Base-by-base conservation (phyloP, 2,888 invertebrate species). In the Cecidostiba fungosa region DNA sequence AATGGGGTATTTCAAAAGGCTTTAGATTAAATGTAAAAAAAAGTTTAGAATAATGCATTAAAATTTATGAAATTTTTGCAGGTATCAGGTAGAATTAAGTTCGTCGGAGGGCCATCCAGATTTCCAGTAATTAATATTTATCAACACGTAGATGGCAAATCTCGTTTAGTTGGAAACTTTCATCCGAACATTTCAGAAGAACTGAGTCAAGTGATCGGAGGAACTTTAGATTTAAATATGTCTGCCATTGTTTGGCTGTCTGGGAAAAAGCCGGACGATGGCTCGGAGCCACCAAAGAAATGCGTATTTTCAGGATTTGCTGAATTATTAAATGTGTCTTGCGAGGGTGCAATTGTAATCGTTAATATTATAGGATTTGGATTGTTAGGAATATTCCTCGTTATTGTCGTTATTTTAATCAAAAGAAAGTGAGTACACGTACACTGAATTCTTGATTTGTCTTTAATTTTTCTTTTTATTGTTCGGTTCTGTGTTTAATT, bases 261-360 rank as follows among this genome's bases (percentile, higher is more conserved):
- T 0, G 89, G 93, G 0, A 91, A 91, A 50, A 93, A 91, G 84
- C 98, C 98, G 0, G 95, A 95, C 86, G 97, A 97, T 92, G 97
- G 97, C 43, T 94, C 95, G 8, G 91, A 93, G 89, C 94, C 94
- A 32, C 94, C 94, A 16, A 94, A 94, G 47, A 94, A 94, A 59
- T 98, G 98, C 92, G 94, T 95, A 14, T 94, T 98, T 86, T 95
- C 96, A 70, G 93, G 95, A 1, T 93, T 98, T 62, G 96, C 97
- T 0, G 95, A 95, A 73, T 91, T 95, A 10, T 94, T 98, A 47
- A 94, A 95, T 88, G 95, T 96, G 0, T 95, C 95, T 84, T 98
- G 98, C 93, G 96, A 96, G 90, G 95, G 95, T 50, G 97, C 97
- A 0, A 95, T 96, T 83, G 95, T 96, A 10, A 94, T 96, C 36